Evolutionary conservation across 2,888 invertebrate species (phyloP), one percentile per base, ranked within the genome.

Genomic region (Scaptomyza reducta): DNA sequence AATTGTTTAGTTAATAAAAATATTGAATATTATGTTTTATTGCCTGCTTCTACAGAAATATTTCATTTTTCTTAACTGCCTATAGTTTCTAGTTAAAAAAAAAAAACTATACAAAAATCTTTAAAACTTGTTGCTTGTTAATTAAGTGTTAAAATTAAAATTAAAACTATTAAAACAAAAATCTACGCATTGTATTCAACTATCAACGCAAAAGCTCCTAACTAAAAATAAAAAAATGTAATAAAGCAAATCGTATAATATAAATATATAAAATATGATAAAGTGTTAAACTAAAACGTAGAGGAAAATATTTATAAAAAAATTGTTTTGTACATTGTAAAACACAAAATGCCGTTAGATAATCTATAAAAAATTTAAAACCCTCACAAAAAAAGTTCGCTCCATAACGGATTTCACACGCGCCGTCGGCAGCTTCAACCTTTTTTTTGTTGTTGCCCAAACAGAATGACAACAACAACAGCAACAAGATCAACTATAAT

Each of bases 381-480:
- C 22, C 27, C 7, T 27, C 31, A 6, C 14, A 18, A 11, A 50
- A 45, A 27, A 31, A 56, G 46, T 35, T n/a, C 10, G 31, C 10
- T 14, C 0, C 35, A 57, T 61, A 69, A 59, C 45, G 27, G 18
- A 51, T 70, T 78, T 80, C 76, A 70, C 73, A 83, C 73, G 70
- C 76, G 66, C 71, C 80, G 76, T 69, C 86, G 83, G 78, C 66
- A 44, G 6, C 18, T 25, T 38, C 54, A 60, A 35, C 42, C 63
- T 40, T 62, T 31, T 31, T 68, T 60, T 57, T 76, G 65, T 64
- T 61, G 77, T 65, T 74, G 70, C 16, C 35, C 44, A 40, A 16
- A 22, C 38, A 87, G 87, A 79, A 84, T 84, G 87, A 76, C 73
- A 61, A 67, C 79, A 70, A 38, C 62, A 63, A 31, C 60, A 63